Conservation (phyloP, 2,113 vertebrate species). For the Probosciger aterrimus region DNA sequence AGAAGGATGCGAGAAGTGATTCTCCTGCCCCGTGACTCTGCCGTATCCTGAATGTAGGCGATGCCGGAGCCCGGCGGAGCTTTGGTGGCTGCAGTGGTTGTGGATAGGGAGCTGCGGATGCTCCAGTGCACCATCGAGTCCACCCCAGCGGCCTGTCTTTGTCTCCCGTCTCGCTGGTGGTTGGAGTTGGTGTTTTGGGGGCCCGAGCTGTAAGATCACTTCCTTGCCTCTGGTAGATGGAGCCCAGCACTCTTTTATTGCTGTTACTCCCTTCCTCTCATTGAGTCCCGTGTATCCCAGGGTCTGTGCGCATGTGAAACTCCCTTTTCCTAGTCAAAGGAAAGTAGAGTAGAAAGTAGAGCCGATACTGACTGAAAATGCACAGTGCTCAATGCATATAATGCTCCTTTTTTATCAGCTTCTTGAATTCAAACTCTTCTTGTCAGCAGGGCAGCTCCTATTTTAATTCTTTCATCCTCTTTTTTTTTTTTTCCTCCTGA, state of each 20-base stretch:
- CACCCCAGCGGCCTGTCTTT: background rate
- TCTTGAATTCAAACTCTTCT: constrained; percentile 59
- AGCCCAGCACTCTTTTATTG: constrained; percentile 32
- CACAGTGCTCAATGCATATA: constrained; percentile 65
- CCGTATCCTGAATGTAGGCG: constrained; percentile 43
- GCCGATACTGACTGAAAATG: constrained; percentile 58
- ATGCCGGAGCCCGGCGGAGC: background rate
- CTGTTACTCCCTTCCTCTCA: constrained; percentile 54
- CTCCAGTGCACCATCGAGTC: background rate
- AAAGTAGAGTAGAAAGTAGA: constrained; percentile 64
- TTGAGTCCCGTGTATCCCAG: constrained; percentile 50
- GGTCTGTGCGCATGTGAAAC: constrained; percentile 64
- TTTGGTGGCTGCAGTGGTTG: background rate
- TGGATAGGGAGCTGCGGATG: constrained; percentile 53
- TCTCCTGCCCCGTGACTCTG: constrained; percentile 31
- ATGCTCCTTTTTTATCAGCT: constrained; percentile 69
- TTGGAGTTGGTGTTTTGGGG: background rate
- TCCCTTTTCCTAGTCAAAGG: constrained; percentile 59
- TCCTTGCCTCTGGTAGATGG: constrained; percentile 50
- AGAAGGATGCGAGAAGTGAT: constrained; percentile 13
- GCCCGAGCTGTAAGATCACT: constrained; percentile 35
- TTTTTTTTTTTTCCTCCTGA: background rate
- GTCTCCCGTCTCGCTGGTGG: constrained; percentile 18
- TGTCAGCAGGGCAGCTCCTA: constrained; percentile 64
- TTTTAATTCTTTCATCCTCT: constrained; percentile 64